phyloP scores from a whole-genome alignment of 2,888 invertebrate species.

The Troides aeacus region DNA sequence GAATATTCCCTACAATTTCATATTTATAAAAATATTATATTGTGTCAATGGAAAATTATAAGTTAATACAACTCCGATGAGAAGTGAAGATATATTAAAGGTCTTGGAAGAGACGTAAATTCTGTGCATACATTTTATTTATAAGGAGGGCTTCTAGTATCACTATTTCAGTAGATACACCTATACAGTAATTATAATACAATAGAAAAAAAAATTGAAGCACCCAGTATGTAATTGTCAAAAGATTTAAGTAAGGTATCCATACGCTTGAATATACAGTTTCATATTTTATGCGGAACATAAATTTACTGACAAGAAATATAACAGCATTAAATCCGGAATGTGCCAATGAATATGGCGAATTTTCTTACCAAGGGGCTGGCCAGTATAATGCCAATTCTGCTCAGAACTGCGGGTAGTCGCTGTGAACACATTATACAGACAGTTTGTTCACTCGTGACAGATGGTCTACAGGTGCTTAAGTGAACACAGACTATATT shows the following conservation, averaged over 20 bases:
- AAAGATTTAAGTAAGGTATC: background rate
- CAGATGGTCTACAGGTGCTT: constrained; percentile 71
- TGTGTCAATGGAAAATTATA: too few relatives aligned
- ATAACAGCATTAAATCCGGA: constrained; percentile 64
- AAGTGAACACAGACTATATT: constrained; percentile 73
- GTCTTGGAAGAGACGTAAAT: too few relatives aligned
- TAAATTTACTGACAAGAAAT: constrained; percentile 46
- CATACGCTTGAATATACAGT: constrained; percentile 16
- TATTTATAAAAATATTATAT: too few relatives aligned
- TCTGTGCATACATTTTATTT: too few relatives aligned
- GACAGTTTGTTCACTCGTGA: constrained; percentile 79
- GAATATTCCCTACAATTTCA: too few relatives aligned
- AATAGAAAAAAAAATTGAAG: background rate
- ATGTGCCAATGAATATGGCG: constrained; percentile 76
- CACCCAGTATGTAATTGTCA: background rate
- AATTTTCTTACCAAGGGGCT: constrained; percentile 93
- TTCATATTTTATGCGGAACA: background rate
- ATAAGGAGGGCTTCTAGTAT: too few relatives aligned
- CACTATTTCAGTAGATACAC: too few relatives aligned
- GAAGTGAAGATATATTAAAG: too few relatives aligned
- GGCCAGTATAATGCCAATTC: constrained; percentile 97
- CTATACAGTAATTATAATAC: background rate
- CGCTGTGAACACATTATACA: constrained; percentile 91
- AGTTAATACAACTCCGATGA: too few relatives aligned
- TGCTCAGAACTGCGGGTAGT: constrained; percentile 96